phyloP scores from a whole-genome alignment of 2,797 vertebrate genomes.

The Bucorvus abyssinicus region DNA sequence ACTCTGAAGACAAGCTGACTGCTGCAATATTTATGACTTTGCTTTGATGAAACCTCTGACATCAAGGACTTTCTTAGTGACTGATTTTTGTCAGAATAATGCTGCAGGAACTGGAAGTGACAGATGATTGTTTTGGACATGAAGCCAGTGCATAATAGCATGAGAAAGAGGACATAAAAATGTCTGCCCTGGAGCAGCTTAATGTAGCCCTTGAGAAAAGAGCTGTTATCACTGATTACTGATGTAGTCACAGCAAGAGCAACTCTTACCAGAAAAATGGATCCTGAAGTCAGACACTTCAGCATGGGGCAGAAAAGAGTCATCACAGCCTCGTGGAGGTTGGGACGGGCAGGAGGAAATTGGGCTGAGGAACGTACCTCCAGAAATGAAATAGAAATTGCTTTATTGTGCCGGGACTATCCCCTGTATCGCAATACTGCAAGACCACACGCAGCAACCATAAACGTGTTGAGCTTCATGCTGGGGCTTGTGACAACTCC shows the following conservation, averaged over 20 bases:
- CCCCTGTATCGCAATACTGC: neutral
- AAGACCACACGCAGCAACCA: neutral
- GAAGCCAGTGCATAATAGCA: conserved; percentile 53
- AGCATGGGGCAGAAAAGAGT: neutral
- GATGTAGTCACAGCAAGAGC: neutral
- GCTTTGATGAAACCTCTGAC: conserved; percentile 67
- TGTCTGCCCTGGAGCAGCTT: conserved; percentile 52
- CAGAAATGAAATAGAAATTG: neutral
- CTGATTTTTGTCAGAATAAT: conserved; percentile 72
- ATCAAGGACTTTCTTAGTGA: conserved; percentile 64
- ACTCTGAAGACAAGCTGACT: conserved; percentile 58
- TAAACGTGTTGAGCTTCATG: neutral
- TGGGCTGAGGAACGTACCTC: neutral
- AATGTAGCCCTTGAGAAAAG: conserved; percentile 58
- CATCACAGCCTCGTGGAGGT: neutral
- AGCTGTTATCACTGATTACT: conserved; percentile 65
- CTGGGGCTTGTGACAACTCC: neutral
- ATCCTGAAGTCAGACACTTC: neutral
- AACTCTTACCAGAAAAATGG: neutral
- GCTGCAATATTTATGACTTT: conserved; percentile 66
- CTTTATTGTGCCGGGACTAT: neutral
- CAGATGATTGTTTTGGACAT: conserved; percentile 56
- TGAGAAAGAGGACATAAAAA: conserved; percentile 66
- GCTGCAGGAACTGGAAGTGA: conserved; percentile 70
- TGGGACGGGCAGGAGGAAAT: neutral